A percentile compares a stretch with the other conserved stretches of the same genome.
These are phyloP conservation scores for Theristicus caerulescens DNA, from an alignment of 2,113 vertebrate genomes.

Conservation along the genomic window DNA sequence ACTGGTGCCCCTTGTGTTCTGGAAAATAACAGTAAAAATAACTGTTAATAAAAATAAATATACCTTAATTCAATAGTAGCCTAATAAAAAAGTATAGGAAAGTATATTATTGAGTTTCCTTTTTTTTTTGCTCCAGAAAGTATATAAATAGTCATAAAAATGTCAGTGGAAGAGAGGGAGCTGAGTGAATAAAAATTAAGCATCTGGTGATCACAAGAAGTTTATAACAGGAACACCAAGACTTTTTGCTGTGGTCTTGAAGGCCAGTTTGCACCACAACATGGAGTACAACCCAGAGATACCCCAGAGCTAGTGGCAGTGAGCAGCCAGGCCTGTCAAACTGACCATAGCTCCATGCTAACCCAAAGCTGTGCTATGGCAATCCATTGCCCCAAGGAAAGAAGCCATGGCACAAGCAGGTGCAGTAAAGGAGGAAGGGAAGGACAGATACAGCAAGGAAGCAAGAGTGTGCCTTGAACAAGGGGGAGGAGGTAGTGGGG, in stretches of 20 bases:
- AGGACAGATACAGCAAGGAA: neutral
- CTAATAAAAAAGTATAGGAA: conserved; percentile 39
- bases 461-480: neutral
- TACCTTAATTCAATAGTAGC: conserved; percentile 14
- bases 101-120: neutral
- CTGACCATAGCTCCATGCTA: neutral
- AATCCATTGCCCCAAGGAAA: neutral
- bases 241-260: neutral
- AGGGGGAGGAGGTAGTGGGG: neutral
- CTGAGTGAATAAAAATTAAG: conserved; percentile 20
- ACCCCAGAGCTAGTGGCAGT: neutral
- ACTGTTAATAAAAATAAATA: conserved; percentile 46
- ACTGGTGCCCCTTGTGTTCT: neutral
- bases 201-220: neutral
- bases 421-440: neutral
- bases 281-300: neutral
- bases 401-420: neutral
- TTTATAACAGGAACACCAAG: neutral
- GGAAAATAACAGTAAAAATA: conserved; percentile 18
- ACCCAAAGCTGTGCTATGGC: neutral
- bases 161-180: neutral
- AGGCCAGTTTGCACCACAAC: neutral
- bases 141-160: conserved; percentile 17
- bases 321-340: neutral
- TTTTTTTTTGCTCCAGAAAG: neutral